Conservation (phyloP, 64 coral and sea anemone species). For the Hydrozoanthus tunicans region DNA sequence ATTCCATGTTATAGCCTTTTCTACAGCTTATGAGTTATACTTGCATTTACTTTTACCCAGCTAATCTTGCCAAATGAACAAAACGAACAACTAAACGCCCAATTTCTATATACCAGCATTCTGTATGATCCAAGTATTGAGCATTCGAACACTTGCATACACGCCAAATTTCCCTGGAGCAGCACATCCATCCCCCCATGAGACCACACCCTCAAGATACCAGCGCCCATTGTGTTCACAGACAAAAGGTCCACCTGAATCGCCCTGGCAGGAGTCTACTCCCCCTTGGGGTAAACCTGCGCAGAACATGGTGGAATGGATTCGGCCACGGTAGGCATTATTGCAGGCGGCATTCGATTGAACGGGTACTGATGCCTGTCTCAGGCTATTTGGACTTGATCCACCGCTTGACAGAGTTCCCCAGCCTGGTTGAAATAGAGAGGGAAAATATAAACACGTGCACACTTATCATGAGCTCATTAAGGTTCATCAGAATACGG, state of each 20-base stretch:
- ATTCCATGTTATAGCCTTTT: too few species aligned
- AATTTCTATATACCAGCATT: background rate
- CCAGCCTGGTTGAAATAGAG: background rate
- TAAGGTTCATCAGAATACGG: too few species aligned
- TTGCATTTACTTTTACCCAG: too few species aligned
- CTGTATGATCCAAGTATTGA: constrained; percentile 29
- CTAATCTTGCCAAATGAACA: too few species aligned
- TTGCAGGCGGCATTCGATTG: background rate
- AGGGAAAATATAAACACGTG: too few species aligned
- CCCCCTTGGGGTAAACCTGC: constrained; percentile 27
- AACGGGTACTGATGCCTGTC: constrained; percentile 26
- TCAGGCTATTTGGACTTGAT: background rate
- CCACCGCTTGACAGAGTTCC: background rate
- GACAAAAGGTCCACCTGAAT: constrained; percentile 42
- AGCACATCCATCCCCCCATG: constrained; percentile 53
- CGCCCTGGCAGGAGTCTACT: constrained; percentile 44
- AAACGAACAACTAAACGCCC: too few species aligned
- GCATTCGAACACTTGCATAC: constrained; percentile 37
- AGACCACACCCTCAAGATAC: constrained; percentile 56
- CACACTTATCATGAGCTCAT: too few species aligned
- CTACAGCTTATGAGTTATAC: too few species aligned
- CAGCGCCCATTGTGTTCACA: constrained; percentile 38
- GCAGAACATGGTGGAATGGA: constrained; percentile 37
- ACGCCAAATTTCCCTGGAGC: constrained; percentile 42
- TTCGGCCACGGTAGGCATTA: constrained; percentile 28